phyloP scores from a whole-genome alignment of 2,888 invertebrate species.

The Lasioglossum pauxillum region DNA sequence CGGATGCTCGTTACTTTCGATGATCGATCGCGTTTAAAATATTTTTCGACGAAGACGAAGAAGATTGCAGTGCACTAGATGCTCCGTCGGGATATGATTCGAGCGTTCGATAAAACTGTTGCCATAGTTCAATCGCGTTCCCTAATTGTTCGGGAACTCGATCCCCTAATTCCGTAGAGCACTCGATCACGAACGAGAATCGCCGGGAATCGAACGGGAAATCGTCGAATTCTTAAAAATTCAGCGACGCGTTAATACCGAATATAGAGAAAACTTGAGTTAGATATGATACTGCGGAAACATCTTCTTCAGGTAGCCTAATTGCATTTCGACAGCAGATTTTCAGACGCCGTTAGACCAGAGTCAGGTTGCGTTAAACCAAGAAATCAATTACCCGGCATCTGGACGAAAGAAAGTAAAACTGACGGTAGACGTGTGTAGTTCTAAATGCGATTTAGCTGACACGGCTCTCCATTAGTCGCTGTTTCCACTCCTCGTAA shows the following conservation, averaged over 20 bases:
- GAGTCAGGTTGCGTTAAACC: neutral
- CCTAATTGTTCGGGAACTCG: conserved; percentile 7
- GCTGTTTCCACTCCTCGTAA: conserved; percentile 2
- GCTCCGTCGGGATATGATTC: neutral
- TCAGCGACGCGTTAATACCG: neutral
- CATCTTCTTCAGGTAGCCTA: neutral
- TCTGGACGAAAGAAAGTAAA: neutral
- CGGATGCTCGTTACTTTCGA: neutral
- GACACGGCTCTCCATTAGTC: conserved; percentile 2
- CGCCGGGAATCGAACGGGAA: neutral
- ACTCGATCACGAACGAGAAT: neutral
- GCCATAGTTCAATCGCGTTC: neutral
- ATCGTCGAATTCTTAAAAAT: neutral
- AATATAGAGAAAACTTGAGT: neutral
- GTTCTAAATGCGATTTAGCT: conserved; percentile 8
- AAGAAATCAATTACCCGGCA: neutral
- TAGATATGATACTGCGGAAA: neutral
- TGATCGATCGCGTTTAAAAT: neutral
- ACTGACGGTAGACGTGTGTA: neutral
- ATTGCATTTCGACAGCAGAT: neutral
- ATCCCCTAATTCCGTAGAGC: conserved; percentile 1
- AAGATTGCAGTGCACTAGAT: neutral
- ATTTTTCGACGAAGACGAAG: neutral
- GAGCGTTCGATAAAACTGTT: conserved; percentile 11
- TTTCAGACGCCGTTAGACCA: neutral